Evolutionary conservation across 2,888 invertebrate genomes (phyloP).

Genomic region (Achlya flavicornis): DNA sequence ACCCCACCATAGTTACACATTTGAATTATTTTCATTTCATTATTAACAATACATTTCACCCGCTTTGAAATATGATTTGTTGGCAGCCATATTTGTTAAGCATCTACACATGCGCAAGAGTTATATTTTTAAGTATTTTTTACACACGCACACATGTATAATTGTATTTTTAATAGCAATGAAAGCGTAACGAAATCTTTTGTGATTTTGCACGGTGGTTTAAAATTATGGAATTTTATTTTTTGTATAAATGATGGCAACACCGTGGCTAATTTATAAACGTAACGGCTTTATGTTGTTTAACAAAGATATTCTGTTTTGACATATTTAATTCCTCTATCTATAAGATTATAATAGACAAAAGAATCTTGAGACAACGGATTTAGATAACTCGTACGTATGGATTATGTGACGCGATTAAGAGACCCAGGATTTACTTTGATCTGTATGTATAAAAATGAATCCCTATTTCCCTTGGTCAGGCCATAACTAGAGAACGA

Average conservation of each 20-base stretch:
- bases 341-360: background rate
- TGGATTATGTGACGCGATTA: no score
- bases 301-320: slow-evolving; percentile 52
- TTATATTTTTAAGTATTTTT: slow-evolving; percentile 39
- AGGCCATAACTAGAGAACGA: no score
- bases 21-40: slow-evolving; percentile 79
- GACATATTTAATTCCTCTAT: slow-evolving; percentile 55
- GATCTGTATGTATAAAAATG: no score
- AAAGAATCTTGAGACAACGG: background rate
- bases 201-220: slow-evolving; percentile 44
- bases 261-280: slow-evolving; percentile 53
- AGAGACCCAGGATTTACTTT: no score
- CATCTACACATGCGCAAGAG: slow-evolving; percentile 45
- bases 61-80: slow-evolving; percentile 82
- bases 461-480: no score
- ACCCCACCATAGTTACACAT: slow-evolving; percentile 55
- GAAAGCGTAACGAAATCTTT: slow-evolving; percentile 59
- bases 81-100: slow-evolving; percentile 73
- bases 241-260: slow-evolving; percentile 25
- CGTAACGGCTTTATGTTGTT: slow-evolving; percentile 37
- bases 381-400: background rate
- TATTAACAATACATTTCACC: slow-evolving; percentile 82
- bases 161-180: slow-evolving; percentile 50
- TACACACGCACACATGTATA: slow-evolving; percentile 38
- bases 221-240: slow-evolving; percentile 45